Conservation (phyloP, 2,888 invertebrate genomes). For the Periphyllus acericola region DNA sequence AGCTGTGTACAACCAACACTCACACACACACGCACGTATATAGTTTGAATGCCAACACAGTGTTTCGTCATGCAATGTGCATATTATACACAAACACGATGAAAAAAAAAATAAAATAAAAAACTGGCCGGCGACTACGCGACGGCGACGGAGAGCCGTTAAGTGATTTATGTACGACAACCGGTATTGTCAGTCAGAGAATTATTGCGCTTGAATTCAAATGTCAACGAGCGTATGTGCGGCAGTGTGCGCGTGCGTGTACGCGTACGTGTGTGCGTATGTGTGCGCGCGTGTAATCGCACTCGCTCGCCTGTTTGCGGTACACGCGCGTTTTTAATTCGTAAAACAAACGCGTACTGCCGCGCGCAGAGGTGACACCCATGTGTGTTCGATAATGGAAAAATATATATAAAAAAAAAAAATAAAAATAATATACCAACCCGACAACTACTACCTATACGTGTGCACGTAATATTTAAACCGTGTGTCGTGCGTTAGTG, state of each 20-base stretch:
- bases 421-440: not conserved
- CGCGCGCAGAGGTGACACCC: constrained; percentile 6
- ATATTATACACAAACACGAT: constrained; percentile 1
- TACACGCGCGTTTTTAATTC: constrained; percentile 24
- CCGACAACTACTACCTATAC: no score
- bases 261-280: not conserved
- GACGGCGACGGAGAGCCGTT: constrained; percentile 46
- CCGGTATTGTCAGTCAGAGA: constrained; percentile 61
- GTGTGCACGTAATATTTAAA: no score
- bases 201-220: constrained; percentile 60
- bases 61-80: constrained; percentile 50
- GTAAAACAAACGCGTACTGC: constrained; percentile 29
- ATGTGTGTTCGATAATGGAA: not conserved
- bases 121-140: constrained; percentile 46
- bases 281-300: not conserved
- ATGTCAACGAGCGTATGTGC: constrained; percentile 40
- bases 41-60: constrained; percentile 43
- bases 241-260: not conserved
- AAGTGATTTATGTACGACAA: constrained; percentile 61
- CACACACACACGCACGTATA: not conserved
- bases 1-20: not conserved
- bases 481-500: not conserved
- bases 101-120: constrained; percentile 1
- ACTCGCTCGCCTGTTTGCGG: constrained; percentile 3
- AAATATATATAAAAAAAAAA: not conserved